These are phyloP conservation scores for Vanacampus margaritifer DNA, from an alignment of 2,113 vertebrate species.

Conservation along the genomic window DNA sequence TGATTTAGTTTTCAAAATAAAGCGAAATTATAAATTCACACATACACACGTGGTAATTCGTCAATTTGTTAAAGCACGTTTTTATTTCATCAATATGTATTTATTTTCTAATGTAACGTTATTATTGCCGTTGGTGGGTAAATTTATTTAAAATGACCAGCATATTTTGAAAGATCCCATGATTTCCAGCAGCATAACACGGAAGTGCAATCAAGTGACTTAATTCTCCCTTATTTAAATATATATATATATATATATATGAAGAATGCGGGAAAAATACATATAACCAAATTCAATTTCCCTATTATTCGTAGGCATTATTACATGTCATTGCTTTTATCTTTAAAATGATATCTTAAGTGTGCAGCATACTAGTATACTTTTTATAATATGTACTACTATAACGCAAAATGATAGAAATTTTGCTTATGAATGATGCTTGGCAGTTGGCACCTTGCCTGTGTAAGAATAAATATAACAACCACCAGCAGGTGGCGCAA, in stretches of 20 bases:
- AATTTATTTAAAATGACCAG: background rate
- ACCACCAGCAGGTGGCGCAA: conserved; percentile 30
- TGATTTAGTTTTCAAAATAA: conserved; percentile 17
- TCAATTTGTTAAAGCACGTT: background rate
- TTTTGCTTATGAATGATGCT: background rate
- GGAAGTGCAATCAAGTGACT: background rate
- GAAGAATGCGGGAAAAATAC: background rate
- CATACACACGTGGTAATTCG: background rate
- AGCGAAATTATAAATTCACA: background rate
- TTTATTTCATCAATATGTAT: too few relatives aligned
- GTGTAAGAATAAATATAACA: too few relatives aligned
- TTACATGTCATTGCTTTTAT: background rate
- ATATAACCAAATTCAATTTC: background rate
- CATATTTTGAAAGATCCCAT: background rate
- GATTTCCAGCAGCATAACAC: background rate
- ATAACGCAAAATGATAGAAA: background rate
- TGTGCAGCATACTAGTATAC: too few relatives aligned
- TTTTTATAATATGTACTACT: too few relatives aligned
- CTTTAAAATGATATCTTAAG: too few relatives aligned
- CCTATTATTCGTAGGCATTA: background rate
- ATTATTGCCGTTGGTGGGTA: background rate
- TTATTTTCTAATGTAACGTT: background rate
- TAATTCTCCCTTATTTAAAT: too few relatives aligned
- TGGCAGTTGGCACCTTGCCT: too few relatives aligned
- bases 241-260: too few relatives aligned